Evolutionary conservation across 2,797 vertebrate genomes (phyloP), one percentile per base, ranked within the genome.

Genomic region (Galaxias olidus): DNA sequence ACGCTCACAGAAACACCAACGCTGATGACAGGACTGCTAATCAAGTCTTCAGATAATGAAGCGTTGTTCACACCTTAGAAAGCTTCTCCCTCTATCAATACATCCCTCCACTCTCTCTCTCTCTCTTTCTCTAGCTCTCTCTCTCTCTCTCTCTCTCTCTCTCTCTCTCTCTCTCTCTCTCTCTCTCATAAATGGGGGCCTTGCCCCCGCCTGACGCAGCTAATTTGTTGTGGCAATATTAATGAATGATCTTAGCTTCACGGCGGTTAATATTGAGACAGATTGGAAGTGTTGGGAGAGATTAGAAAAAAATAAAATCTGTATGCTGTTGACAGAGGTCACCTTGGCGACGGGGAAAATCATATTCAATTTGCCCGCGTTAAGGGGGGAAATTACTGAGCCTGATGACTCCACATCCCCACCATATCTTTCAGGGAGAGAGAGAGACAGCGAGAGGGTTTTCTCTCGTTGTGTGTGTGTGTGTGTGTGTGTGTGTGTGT

Each of bases 181-280:
- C 51, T 55, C 43, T 67, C 69, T 71, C 47, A 69, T 50, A 59
- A 44, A 75, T 64, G 74, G 79, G 75, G 9, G 69, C 78, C 30
- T 73, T 73, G 86, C 67, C 46, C 78, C 53, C 15, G 74, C 70
- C 69, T 84, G 72, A 66, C 82, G 83, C 87, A 71, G 79, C 84
- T 93, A 92, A 94, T 93, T 93, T 92, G 88, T 89, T 90, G 91
- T 83, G 89, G 91, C 86, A 92, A 87, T 91, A 93, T 94, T 95
- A 95, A 95, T 94, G 92, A 95, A 91, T 88, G 86, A 79, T 85
- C 90, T 87, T 82, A 86, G 86, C 88, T 90, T 90, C 87, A 88
- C 76, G 86, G 87, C 82, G 87, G 89, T 90, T 92, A 92, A 92
- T 90, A 86, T 86, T 84, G 89, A 92, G 86, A 92, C 74, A 90